phyloP scores from a whole-genome alignment of 1,140 invertebrate genomes.

The Drosophila funebris region DNA sequence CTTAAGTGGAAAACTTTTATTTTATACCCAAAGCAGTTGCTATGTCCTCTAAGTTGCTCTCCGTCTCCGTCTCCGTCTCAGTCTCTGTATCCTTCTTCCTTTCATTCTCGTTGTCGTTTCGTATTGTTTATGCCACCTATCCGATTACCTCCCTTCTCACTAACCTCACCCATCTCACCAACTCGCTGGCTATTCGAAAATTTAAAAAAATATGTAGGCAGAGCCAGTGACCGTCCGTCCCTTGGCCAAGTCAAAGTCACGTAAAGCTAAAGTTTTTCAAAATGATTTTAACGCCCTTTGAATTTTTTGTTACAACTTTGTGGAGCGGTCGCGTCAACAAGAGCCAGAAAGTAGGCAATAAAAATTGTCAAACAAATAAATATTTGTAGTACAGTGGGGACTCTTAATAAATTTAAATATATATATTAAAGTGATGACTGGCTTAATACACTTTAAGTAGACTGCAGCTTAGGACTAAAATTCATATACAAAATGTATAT shows the following conservation, averaged over 20 bases:
- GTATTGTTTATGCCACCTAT: constrained; percentile 65
- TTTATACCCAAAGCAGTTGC: constrained; percentile 61
- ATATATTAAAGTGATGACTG: constrained; percentile 52
- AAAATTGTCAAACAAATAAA: constrained; percentile 80
- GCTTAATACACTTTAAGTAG: no score
- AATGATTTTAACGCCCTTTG: constrained; percentile 80
- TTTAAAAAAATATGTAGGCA: constrained; percentile 65
- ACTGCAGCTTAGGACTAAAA: no score
- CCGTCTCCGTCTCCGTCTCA: not conserved
- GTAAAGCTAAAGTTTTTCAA: constrained; percentile 73
- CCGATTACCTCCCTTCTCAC: constrained; percentile 63
- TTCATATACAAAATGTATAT: no score
- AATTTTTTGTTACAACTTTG: constrained; percentile 68
- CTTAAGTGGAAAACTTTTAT: constrained; percentile 82
- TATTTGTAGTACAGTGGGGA: constrained; percentile 68
- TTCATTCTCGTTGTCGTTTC: constrained; percentile 35
- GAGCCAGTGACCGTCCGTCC: constrained; percentile 23
- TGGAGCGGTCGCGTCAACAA: constrained; percentile 30
- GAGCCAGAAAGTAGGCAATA: constrained; percentile 71
- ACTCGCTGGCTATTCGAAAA: constrained; percentile 41
- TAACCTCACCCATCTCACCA: constrained; percentile 5
- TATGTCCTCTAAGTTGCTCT: constrained; percentile 21
- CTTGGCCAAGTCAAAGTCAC: constrained; percentile 54
- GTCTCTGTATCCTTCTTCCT: constrained; percentile 1
- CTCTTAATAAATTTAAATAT: no score